Base-by-base conservation (phyloP, 2,797 vertebrate genomes). In the Coccyzus lansbergi region DNA sequence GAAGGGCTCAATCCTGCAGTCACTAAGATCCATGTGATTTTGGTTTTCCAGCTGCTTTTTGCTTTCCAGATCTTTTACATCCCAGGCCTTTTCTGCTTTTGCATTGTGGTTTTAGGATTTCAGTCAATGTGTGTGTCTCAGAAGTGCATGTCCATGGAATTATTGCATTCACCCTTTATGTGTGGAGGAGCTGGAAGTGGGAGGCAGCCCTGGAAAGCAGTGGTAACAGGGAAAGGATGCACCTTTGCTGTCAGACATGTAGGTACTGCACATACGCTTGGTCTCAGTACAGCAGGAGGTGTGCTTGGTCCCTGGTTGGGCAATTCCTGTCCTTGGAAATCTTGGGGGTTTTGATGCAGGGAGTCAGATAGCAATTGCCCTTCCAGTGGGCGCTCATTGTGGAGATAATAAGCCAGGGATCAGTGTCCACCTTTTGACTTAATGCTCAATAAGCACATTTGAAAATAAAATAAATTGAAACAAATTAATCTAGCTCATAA, bases 231-330 rank as follows among this genome's bases (percentile, higher is more conserved):
- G 56, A 46, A 31, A 55, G 78, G 46, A 18, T 52, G 28, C 24
- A 20, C 7, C 26, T 59, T 59, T 51, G 24, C 55, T 59, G 29
- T 38, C 20, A 31, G 71, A 48, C 55, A 58, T 51, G 15, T 2
- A n/a, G 29, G 10, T n/a, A 9, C 46, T 53, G 16, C 19, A 5
- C 2, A 5, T 16, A 28, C 8, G 31, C 33, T 44, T 44, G 29
- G 21, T 36, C 19, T 11, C 34, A 59, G 12, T 25, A 48, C 75
- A 86, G 7, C 3, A 2, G 25, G 31, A 51, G 25, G 18, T 68
- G 24, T 16, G 2, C 20, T 52, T 0, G 1, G 14, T 53, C 26
- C 40, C 21, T 1, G 0, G 7, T 4, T 15, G 34, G 21, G 28
- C 62, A 16, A 65, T 53, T 28, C 6, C 51, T 0, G 0, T 64